Evolutionary conservation across 2,888 invertebrate species (phyloP).

Genomic region (Lissonota sp.): DNA sequence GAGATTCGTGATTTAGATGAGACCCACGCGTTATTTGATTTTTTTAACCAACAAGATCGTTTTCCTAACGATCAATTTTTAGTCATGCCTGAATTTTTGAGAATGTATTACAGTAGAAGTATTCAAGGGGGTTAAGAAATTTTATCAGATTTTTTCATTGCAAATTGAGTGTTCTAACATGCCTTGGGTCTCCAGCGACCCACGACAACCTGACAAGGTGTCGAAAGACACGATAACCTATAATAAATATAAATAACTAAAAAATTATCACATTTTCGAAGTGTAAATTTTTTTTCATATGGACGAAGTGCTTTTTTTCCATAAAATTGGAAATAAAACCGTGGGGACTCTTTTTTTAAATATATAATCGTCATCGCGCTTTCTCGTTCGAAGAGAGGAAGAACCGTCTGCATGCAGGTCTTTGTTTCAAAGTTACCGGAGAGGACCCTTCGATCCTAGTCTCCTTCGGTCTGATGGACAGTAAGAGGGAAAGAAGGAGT

Average conservation of each 20-base stretch:
- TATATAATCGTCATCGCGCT: neutral
- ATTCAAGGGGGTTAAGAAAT: too few species aligned
- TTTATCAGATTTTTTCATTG: too few species aligned
- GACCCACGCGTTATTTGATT: constrained; percentile 60
- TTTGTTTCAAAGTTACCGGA: constrained; percentile 64
- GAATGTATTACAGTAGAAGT: too few species aligned
- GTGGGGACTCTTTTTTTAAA: constrained; percentile 53
- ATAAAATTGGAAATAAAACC: constrained; percentile 50
- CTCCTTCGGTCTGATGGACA: constrained; percentile 47
- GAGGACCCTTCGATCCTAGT: constrained; percentile 45
- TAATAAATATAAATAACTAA: too few species aligned
- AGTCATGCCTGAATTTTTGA: too few species aligned
- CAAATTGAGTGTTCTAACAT: too few species aligned
- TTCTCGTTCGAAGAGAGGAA: neutral
- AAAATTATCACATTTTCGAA: too few species aligned
- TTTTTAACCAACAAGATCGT: constrained; percentile 26
- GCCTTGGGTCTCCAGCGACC: too few species aligned
- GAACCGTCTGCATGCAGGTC: constrained; percentile 32
- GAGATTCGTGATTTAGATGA: constrained; percentile 84
- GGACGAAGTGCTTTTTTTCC: constrained; percentile 72
- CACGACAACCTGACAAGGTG: too few species aligned
- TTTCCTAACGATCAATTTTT: neutral
- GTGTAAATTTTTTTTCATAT: too few species aligned
- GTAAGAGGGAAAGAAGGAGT: constrained; percentile 26
- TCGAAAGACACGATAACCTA: too few species aligned